Conservation (phyloP, 2,113 vertebrate genomes). For the Sturnira hondurensis region DNA sequence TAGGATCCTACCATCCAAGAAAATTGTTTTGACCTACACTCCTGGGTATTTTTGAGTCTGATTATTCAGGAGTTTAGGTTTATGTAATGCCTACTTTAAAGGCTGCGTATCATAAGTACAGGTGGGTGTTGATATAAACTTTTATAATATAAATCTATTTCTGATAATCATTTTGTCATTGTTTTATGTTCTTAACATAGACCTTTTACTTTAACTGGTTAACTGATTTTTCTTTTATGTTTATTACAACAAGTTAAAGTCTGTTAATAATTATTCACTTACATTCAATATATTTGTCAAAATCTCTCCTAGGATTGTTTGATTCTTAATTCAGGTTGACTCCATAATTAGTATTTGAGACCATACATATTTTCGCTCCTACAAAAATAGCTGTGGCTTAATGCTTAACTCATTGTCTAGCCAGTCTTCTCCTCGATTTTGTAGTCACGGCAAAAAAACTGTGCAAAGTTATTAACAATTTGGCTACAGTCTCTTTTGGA, state of each 20-base stretch:
- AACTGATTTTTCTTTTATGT: background rate
- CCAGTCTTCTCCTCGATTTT: slow-evolving; percentile 12
- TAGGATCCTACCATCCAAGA: background rate
- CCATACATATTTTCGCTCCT: background rate
- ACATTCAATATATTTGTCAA: background rate
- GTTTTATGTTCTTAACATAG: background rate
- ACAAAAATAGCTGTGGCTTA: background rate
- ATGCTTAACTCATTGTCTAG: background rate
- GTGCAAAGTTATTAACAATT: slow-evolving; percentile 52
- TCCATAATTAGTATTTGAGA: background rate
- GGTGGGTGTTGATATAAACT: background rate
- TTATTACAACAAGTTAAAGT: background rate
- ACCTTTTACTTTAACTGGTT: background rate
- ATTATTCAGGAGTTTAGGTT: background rate
- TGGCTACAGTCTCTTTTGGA: slow-evolving; percentile 49
- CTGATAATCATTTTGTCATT: background rate
- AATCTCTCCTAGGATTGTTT: background rate
- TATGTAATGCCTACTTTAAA: background rate
- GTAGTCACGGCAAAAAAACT: slow-evolving; percentile 11
- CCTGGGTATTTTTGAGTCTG: background rate
- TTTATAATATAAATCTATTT: slow-evolving; percentile 2
- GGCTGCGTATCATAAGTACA: background rate
- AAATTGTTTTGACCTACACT: background rate
- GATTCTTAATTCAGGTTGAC: background rate
- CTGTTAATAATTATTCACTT: background rate